Conservation (phyloP, 2,113 vertebrate species). For the Syngnathoides biaculeatus region DNA sequence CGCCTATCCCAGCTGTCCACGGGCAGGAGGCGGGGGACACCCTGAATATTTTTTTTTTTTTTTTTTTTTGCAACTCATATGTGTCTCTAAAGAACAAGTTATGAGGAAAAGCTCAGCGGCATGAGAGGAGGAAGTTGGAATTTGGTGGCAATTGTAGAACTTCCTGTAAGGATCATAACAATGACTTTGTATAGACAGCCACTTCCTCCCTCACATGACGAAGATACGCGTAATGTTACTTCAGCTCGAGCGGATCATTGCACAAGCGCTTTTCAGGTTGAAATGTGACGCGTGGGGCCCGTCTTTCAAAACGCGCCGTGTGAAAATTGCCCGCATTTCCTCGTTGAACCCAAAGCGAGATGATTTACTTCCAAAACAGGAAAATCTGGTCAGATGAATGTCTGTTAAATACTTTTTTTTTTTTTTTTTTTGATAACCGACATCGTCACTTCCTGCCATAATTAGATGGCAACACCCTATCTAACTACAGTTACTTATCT, state of each 20-base stretch:
- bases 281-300: constrained; percentile 10
- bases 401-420: not conserved
- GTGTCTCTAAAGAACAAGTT: no score
- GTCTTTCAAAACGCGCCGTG: not conserved
- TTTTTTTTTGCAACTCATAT: no score
- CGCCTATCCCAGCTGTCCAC: no score
- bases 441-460: not conserved
- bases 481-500: not conserved
- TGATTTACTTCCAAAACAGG: constrained; percentile 32
- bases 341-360: constrained; percentile 21
- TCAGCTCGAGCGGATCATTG: not conserved
- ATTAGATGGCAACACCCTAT: not conserved
- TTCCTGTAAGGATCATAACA: not conserved
- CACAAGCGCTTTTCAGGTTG: constrained; percentile 10
- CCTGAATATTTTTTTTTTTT: no score
- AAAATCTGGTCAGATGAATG: constrained; percentile 34
- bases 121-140: not conserved
- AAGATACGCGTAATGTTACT: not conserved
- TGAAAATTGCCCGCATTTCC: constrained; percentile 33
- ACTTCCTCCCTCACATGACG: not conserved
- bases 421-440: constrained; percentile 4
- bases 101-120: no score
- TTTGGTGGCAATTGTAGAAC: not conserved
- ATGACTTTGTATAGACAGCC: not conserved
- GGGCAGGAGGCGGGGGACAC: no score